Evolutionary conservation across 2,113 vertebrate genomes (phyloP).

Genomic region (Heterocephalus glaber): DNA sequence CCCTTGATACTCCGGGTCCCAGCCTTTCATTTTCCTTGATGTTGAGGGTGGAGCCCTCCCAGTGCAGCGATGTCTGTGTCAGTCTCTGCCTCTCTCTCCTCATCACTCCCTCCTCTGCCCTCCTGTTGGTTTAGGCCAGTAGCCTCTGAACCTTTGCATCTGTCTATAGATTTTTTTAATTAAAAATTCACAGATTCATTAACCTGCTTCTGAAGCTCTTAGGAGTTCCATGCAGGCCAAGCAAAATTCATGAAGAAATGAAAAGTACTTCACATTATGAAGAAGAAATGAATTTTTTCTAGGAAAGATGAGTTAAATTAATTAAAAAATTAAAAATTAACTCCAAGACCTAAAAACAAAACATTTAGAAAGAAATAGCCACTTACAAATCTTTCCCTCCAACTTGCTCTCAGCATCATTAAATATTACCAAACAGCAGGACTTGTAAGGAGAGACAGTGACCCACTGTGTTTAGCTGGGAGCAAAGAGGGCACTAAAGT

Average conservation of each 20-base stretch:
- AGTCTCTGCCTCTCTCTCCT: not conserved
- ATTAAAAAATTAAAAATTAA: not conserved
- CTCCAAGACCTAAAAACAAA: not conserved
- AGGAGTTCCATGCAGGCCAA: not conserved
- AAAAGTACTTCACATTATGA: not conserved
- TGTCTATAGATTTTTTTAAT: not conserved
- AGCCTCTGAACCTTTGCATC: not conserved
- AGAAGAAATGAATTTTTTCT: not conserved
- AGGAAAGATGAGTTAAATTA: not conserved
- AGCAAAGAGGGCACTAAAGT: not conserved
- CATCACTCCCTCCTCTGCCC: not conserved
- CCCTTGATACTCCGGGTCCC: not conserved
- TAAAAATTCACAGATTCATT: not conserved
- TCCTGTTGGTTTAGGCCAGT: not conserved
- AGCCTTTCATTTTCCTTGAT: not conserved
- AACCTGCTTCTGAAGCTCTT: not conserved
- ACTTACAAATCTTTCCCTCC: not conserved
- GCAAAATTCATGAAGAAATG: not conserved
- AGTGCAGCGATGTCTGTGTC: not conserved
- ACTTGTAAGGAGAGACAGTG: not conserved
- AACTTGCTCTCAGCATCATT: not conserved
- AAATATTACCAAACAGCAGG: not conserved
- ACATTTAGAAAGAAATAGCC: not conserved
- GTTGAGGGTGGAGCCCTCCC: not conserved
- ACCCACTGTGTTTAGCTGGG: not conserved